A percentile compares a stretch with the other conserved stretches of the same genome.
Evolutionary conservation across 2,888 invertebrate genomes (phyloP).

Genomic region (Eudemis profundana): DNA sequence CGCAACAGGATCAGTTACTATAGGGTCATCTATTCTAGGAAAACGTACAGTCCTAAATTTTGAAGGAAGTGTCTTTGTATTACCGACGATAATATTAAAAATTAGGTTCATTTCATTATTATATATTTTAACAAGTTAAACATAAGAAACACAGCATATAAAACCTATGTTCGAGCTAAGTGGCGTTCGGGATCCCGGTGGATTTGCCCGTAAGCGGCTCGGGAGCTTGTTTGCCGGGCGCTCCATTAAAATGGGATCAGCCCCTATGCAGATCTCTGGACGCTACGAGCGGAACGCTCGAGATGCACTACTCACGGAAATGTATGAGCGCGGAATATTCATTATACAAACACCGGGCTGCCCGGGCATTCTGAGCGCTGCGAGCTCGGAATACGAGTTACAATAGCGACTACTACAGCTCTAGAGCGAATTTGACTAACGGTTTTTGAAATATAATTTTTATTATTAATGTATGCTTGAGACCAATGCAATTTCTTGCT

Average conservation of each 20-base stretch:
- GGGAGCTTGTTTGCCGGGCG: slow-evolving; percentile 83
- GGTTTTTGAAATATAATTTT: background rate
- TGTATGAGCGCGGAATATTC: slow-evolving; percentile 45
- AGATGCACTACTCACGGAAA: slow-evolving; percentile 45
- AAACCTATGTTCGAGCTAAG: slow-evolving; percentile 70
- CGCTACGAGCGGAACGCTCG: slow-evolving; percentile 48
- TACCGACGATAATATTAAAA: no score
- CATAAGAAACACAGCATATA: slow-evolving; percentile 29
- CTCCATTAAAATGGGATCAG: slow-evolving; percentile 86
- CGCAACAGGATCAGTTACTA: no score
- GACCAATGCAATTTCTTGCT: no score
- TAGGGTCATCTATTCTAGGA: no score
- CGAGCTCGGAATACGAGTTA: slow-evolving; percentile 15
- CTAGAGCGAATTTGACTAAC: slow-evolving; percentile 17
- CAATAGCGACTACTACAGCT: background rate
- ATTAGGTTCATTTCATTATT: no score
- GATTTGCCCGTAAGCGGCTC: slow-evolving; percentile 83
- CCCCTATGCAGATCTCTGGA: slow-evolving; percentile 82
- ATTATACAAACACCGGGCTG: slow-evolving; percentile 42
- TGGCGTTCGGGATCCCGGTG: slow-evolving; percentile 77
- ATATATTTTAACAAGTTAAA: slow-evolving; percentile 17
- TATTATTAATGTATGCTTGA: background rate
- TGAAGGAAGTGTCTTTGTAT: no score
- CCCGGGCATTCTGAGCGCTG: slow-evolving; percentile 30
- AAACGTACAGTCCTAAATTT: no score